Evolutionary conservation across 2,113 vertebrate species (phyloP), one percentile per base, ranked within the genome.

Genomic region (Pluvianellus socialis): DNA sequence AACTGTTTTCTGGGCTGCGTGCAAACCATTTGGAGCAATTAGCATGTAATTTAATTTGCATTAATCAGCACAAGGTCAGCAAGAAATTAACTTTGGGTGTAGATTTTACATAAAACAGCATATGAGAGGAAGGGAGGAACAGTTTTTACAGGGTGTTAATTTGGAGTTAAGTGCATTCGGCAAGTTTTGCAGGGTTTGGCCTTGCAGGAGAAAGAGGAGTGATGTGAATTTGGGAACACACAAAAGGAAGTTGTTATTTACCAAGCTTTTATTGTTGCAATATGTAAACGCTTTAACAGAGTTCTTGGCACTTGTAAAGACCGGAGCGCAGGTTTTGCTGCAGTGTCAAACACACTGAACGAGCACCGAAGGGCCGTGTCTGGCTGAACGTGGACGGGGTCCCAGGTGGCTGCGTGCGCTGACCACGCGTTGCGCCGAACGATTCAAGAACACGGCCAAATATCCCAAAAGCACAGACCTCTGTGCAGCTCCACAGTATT

Each of bases 1-100:
- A 90, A 88, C 74, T 86, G 86, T 94, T 96, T 97, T 96, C 90
- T 90, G 92, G 89, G 82, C 95, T 94, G 94, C 74, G 55, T 61
- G 88, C 67, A 94, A 97, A 91, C 94, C 92, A 89, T 94, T 97
- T 94, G 93, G 96, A 90, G 94, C 97, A 98, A 98, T 98, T 98
- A 97, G 91, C 91, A 71, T 95, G 94, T 97, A 97, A 98, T 98
- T 96, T 97, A 97, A 98, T 98, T 98, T 97, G 94, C 95, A 97
- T 97, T 97, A 97, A 98, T 97, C 96, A 97, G 95, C 94, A 90
- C 91, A 93, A 95, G 95, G 97, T 98, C 97, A 97, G 95, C 83
- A 95, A 95, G 94, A 97, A 97, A 97, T 97, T 97, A 97, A 97
- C 88, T 96, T 92, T 63, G 93, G 88, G 94, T 98, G 94, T 96